Evolutionary conservation across 1,140 invertebrate genomes (phyloP).

Genomic region (Brachionus asplanchnoidis): DNA sequence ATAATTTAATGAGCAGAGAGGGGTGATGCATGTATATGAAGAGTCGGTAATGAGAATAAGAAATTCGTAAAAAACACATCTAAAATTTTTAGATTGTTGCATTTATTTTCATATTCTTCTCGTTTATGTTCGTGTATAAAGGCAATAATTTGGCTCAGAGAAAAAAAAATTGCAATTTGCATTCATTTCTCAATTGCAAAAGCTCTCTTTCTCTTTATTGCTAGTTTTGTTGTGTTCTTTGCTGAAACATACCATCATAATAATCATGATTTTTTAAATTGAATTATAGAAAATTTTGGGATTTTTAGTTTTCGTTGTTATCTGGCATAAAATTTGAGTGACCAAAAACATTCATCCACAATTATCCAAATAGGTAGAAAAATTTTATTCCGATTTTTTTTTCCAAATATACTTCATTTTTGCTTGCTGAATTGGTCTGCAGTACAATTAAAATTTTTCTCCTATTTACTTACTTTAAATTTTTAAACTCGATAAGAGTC

Average conservation of each 20-base stretch:
- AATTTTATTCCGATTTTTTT: background rate
- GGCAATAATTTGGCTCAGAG: background rate
- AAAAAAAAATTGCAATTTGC: background rate
- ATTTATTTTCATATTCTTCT: background rate
- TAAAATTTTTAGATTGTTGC: background rate
- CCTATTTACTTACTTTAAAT: background rate
- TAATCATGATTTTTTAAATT: conserved; percentile 26
- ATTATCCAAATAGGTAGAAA: background rate
- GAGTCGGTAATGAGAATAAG: background rate
- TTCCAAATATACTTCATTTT: background rate
- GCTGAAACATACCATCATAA: conserved; percentile 28
- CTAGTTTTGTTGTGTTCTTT: background rate
- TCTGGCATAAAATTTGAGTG: background rate
- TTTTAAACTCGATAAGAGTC: background rate
- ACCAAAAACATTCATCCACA: background rate
- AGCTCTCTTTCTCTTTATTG: conserved; percentile 2
- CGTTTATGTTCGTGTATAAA: background rate
- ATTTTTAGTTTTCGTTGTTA: background rate
- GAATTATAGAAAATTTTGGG: conserved; percentile 15
- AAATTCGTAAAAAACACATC: background rate
- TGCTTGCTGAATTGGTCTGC: background rate
- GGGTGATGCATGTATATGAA: background rate
- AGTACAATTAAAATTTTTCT: background rate
- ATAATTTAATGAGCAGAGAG: background rate
- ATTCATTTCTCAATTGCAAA: background rate